These are phyloP conservation scores for Aurelia coerulea DNA, from an alignment of 30 jellyfish, hydroid and myxozoan species.

Conservation along the genomic window DNA sequence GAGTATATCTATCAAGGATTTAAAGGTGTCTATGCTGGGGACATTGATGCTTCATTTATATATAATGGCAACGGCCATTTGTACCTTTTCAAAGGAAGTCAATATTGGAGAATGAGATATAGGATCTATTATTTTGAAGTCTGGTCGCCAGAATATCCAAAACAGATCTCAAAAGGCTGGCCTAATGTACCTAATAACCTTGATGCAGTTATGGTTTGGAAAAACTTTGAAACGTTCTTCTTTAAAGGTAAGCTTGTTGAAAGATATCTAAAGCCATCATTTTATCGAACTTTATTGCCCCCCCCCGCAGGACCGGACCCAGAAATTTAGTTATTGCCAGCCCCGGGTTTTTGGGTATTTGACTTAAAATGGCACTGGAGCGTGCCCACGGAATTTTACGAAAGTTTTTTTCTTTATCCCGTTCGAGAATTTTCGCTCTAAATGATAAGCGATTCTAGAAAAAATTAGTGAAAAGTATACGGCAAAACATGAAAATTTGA, in stretches of 20 bases:
- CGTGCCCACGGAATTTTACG: no score
- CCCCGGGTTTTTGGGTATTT: no score
- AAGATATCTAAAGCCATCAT: no score
- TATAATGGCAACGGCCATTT: constrained; percentile 74
- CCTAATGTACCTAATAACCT: constrained; percentile 73
- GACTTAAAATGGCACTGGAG: no score
- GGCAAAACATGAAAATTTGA: no score
- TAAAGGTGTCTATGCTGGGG: constrained; percentile 31
- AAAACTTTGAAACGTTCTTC: constrained; percentile 80
- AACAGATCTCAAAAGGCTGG: constrained; percentile 74
- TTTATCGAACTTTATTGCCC: not conserved
- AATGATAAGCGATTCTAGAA: no score
- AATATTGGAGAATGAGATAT: constrained; percentile 57
- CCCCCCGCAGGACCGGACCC: no score
- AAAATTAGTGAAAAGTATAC: no score
- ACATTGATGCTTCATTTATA: constrained; percentile 82
- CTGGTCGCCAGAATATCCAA: constrained; percentile 57
- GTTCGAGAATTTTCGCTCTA: no score
- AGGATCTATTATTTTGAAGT: constrained; percentile 17
- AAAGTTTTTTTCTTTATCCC: no score
- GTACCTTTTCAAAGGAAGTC: constrained; percentile 85
- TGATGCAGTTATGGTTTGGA: constrained; percentile 83
- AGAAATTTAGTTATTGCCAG: no score
- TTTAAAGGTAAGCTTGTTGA: constrained; percentile 71
- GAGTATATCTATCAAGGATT: not conserved